Evolutionary conservation across 2,797 vertebrate species (phyloP).

Genomic region (Geotria australis): DNA sequence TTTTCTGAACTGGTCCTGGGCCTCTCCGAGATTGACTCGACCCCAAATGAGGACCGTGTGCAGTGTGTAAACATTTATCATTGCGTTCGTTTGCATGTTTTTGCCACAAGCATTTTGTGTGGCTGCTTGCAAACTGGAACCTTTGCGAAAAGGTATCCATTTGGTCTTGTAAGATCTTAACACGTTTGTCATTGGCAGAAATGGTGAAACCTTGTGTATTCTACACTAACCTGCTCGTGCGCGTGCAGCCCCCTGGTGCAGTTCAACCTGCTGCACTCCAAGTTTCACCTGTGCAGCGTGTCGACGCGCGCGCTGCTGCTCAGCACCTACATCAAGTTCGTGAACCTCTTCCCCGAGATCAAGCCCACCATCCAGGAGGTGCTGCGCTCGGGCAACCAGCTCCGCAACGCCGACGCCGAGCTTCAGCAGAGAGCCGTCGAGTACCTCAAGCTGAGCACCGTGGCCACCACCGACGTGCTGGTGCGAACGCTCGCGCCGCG

Average conservation of each 20-base stretch:
- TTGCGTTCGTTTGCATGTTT: no score
- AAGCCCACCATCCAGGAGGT: constrained; percentile 71
- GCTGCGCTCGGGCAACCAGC: constrained; percentile 54
- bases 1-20: no score
- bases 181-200: no score
- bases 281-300: constrained; percentile 68
- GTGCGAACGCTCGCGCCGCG: constrained; percentile 7
- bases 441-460: constrained; percentile 60
- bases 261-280: constrained; percentile 67
- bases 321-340: constrained; percentile 76
- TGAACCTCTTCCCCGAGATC: constrained; percentile 74
- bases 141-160: no score
- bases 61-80: no score
- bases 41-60: no score
- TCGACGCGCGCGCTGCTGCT: constrained; percentile 52
- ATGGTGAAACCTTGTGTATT: no score
- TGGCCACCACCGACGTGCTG: constrained; percentile 37
- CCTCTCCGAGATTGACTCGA: no score
- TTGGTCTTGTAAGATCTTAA: no score
- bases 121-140: no score
- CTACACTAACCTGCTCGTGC: no score
- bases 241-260: constrained; percentile 36
- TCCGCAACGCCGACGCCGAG: constrained; percentile 60
- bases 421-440: constrained; percentile 62
- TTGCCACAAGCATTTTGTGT: no score